Evolutionary conservation across 2,113 vertebrate species (phyloP), one percentile per base, ranked within the genome.

Genomic region (Gymnobelideus leadbeateri): DNA sequence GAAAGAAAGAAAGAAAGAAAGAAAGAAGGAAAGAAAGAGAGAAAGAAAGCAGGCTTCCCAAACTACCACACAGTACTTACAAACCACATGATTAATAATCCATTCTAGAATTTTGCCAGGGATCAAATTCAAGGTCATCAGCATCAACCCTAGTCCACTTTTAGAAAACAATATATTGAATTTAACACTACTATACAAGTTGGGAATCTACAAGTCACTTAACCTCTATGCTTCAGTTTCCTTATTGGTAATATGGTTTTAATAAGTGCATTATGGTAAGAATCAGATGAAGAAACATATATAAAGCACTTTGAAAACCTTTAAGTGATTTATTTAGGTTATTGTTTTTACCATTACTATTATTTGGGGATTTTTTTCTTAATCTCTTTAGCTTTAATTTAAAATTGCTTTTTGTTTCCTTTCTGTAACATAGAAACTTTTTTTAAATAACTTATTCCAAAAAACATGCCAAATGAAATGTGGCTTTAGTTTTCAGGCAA

Each of bases 401-500:
- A 12, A n/a, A n/a, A 37, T 2, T n/a, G 31, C 14, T 21, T 21
- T 11, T 77, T 77, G n/a, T 21, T 52, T 19, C 37, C 7, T 77
- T n/a, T 77, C 21, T 77, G 37, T 77, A n/a, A 84, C n/a, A 43
- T 31, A 14, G 28, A 84, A 43, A 77, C 37, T 37, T n/a, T 68
- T 77, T 37, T 37, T 68, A 23, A 1, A 84, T 43, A 43, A 84
- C n/a, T 55, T 55, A 84, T 43, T 84, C n/a, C 51, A 51, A 51
- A 84, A 43, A 95, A 92, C 93, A 50, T 12, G 24, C 1, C 46
- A 3, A 84, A 84, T 84, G 16, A 84, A 84, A 43, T 24, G 37
- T 68, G 49, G 43, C 51, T 90, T 91, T 1, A 95, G 91, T 93
- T 91, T 90, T 43, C n/a, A 84, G 68, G 68, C 19, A 84, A 84